These are phyloP conservation scores for Arctopsyche grandis DNA, from an alignment of 1,140 invertebrate species.

Conservation along the genomic window DNA sequence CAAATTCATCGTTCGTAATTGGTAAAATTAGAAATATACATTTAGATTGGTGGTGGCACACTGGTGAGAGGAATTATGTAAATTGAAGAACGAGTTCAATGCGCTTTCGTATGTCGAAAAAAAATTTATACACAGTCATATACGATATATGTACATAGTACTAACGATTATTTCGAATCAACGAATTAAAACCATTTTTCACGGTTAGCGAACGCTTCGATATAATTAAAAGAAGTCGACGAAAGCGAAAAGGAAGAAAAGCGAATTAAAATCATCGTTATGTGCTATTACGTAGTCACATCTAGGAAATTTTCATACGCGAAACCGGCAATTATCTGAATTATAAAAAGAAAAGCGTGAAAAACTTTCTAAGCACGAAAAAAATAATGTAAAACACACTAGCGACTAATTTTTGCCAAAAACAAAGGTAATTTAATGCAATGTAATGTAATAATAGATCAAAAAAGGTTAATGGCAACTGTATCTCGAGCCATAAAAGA, in stretches of 20 bases:
- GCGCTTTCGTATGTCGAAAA: background rate
- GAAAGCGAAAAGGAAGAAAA: conserved; percentile 1
- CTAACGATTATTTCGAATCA: background rate
- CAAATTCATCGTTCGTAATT: conserved; percentile 1
- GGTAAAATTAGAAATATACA: conserved; percentile 13
- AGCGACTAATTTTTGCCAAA: background rate
- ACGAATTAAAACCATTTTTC: background rate
- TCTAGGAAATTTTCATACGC: background rate
- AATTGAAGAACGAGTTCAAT: conserved; percentile 16
- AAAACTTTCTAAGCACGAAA: background rate
- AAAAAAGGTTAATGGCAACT: background rate
- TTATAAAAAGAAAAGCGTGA: background rate
- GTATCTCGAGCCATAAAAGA: conserved; percentile 2
- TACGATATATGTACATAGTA: background rate
- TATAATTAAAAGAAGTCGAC: background rate
- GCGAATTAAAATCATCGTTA: background rate
- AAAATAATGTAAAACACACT: background rate
- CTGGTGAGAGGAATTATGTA: conserved; percentile 20
- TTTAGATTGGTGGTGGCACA: conserved; percentile 1
- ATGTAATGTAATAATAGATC: background rate
- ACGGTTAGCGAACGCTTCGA: background rate
- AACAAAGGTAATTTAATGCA: background rate
- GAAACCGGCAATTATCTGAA: background rate
- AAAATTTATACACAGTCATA: background rate
- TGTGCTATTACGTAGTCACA: background rate